These are phyloP conservation scores for Drosophila lutescens DNA, from an alignment of 2,888 invertebrate genomes.

Conservation along the genomic window DNA sequence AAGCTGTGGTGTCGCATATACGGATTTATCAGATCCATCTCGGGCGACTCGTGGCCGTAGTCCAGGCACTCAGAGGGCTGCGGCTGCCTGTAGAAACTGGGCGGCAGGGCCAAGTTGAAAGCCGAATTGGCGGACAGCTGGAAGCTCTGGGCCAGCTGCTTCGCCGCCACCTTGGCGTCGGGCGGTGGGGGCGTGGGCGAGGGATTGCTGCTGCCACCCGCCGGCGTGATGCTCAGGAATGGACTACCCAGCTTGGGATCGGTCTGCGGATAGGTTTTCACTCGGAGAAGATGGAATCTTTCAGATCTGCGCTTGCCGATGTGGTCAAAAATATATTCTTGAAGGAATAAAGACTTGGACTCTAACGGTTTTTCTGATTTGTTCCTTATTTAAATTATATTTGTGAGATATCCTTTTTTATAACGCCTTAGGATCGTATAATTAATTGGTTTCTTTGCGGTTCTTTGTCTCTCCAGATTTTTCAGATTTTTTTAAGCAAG, in stretches of 20 bases:
- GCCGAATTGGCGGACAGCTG: constrained; percentile 82
- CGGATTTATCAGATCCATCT: constrained; percentile 83
- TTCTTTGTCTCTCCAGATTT: too few relatives aligned
- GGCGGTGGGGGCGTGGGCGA: constrained; percentile 47
- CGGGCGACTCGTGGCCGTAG: constrained; percentile 54
- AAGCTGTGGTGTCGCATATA: constrained; percentile 83
- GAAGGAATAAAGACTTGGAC: too few relatives aligned
- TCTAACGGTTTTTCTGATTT: too few relatives aligned
- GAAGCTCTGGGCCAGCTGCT: constrained; percentile 73
- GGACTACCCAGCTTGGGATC: constrained; percentile 84
- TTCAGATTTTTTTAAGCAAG: neutral
- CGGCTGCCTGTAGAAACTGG: constrained; percentile 60
- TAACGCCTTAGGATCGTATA: neutral
- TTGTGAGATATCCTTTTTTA: neutral
- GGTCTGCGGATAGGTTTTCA: neutral
- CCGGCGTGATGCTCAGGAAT: constrained; percentile 81
- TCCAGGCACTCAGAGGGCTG: constrained; percentile 46
- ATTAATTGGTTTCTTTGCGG: too few relatives aligned
- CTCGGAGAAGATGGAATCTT: constrained; percentile 5
- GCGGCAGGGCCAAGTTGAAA: constrained; percentile 83
- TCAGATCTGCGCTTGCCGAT: neutral
- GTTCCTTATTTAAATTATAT: neutral
- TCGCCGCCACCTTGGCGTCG: constrained; percentile 49
- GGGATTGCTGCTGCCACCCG: constrained; percentile 82
- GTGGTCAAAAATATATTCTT: neutral